phyloP scores from a whole-genome alignment of 2,797 vertebrate species.

The Halcyon badia region DNA sequence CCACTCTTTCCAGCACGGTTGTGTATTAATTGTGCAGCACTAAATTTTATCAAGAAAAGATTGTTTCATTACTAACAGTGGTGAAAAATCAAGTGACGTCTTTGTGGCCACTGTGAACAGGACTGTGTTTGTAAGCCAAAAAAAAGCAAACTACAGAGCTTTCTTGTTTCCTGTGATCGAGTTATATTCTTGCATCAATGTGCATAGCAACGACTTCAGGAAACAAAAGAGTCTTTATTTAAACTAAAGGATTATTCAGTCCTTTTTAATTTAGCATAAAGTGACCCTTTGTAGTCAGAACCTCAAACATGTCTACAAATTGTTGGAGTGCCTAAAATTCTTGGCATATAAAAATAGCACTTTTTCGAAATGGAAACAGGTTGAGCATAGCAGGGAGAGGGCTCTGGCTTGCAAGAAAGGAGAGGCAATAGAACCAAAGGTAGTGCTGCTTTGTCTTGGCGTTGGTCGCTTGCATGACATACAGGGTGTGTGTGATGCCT shows the following conservation, averaged over 20 bases:
- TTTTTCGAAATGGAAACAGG: background rate
- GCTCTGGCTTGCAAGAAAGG: background rate
- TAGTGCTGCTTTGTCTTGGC: background rate
- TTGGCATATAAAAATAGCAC: background rate
- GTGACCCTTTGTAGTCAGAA: slow-evolving; percentile 43
- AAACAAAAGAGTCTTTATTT: slow-evolving; percentile 68
- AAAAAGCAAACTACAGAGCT: slow-evolving; percentile 53
- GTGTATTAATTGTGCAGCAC: slow-evolving; percentile 2
- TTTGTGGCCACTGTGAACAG: slow-evolving; percentile 60
- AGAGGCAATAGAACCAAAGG: background rate
- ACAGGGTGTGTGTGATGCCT: background rate
- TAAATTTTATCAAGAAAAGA: slow-evolving; percentile 36
- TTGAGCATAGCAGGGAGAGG: background rate
- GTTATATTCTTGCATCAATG: slow-evolving; percentile 54
- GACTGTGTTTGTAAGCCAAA: slow-evolving; percentile 33
- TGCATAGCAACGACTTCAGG: slow-evolving; percentile 47
- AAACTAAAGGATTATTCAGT: slow-evolving; percentile 60
- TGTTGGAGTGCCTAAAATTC: slow-evolving; percentile 45
- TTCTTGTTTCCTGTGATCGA: slow-evolving; percentile 67
- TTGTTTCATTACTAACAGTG: slow-evolving; percentile 38
- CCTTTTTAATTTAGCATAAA: slow-evolving; percentile 55
- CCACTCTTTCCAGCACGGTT: background rate
- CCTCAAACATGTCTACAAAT: background rate
- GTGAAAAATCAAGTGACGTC: slow-evolving; percentile 71
- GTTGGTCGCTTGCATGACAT: background rate